phyloP scores from a whole-genome alignment of 2,888 invertebrate species.

The Cephonodes hylas region DNA sequence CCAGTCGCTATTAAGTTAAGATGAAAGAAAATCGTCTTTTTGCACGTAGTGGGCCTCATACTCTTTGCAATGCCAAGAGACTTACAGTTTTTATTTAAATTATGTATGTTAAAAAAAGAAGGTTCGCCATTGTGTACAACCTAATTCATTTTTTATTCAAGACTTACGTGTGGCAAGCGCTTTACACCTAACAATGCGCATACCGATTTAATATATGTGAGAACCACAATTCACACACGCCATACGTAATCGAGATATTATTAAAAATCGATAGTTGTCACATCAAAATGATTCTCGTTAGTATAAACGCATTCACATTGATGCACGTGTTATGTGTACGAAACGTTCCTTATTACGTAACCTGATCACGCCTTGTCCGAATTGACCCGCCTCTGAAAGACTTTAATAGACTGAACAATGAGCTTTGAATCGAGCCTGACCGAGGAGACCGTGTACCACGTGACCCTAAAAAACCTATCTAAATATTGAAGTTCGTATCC shows the following conservation, averaged over 20 bases:
- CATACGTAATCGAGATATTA: constrained; percentile 10
- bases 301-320: constrained; percentile 47
- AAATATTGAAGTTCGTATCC: constrained; percentile 21
- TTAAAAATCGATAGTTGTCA: constrained; percentile 26
- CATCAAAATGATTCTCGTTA: constrained; percentile 43
- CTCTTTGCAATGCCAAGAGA: too few species aligned
- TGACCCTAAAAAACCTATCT: constrained; percentile 28
- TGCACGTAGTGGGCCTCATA: too few species aligned
- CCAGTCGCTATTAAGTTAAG: too few species aligned
- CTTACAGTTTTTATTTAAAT: too few species aligned
- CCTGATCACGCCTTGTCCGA: constrained; percentile 66
- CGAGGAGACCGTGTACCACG: constrained; percentile 31
- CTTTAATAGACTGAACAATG: constrained; percentile 76
- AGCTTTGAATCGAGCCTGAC: constrained; percentile 53
- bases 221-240: constrained; percentile 6
- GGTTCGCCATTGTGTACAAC: background rate
- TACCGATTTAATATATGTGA: background rate
- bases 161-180: background rate
- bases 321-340: constrained; percentile 49
- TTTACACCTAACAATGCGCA: background rate
- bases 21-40: too few species aligned
- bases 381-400: constrained; percentile 71
- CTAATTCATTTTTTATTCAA: background rate
- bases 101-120: background rate
- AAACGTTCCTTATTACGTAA: constrained; percentile 60